Percentiles rank a stretch among this genome's conserved stretches.
Conservation (phyloP, 2,113 vertebrate genomes). For the Circaetus cinerascens region DNA sequence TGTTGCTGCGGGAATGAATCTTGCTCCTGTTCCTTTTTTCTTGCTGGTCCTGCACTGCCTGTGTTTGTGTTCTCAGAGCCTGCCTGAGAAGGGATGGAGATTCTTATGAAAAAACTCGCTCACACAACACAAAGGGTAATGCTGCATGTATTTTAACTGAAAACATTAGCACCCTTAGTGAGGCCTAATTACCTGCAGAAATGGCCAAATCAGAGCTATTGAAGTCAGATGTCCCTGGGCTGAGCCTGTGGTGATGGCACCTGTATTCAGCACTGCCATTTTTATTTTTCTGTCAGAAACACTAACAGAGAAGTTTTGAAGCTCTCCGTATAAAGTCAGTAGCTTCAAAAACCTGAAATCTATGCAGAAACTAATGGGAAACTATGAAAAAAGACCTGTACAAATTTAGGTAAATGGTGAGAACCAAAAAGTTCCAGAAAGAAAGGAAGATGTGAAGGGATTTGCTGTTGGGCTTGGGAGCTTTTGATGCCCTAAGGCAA, state of each 20-base stretch:
- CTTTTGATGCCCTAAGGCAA: neutral
- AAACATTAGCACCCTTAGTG: too few species aligned
- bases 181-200: neutral
- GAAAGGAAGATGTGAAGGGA: neutral
- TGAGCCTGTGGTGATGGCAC: neutral
- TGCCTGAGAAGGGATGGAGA: neutral
- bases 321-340: neutral
- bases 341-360: neutral
- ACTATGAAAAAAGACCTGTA: neutral
- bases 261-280: neutral
- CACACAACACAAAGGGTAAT: neutral
- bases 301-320: neutral
- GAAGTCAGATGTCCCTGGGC: neutral
- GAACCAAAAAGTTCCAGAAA: neutral
- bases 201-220: neutral
- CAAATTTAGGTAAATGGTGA: neutral
- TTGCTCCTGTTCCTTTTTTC: neutral
- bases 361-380: neutral
- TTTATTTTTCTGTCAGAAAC: neutral
- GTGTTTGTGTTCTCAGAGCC: neutral
- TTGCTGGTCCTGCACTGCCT: neutral
- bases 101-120: accelerated
- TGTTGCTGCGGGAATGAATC: neutral
- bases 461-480: neutral
- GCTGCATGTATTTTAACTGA: neutral